A percentile compares a stretch with the other conserved stretches of the same genome.
phyloP scores from a whole-genome alignment of 1,140 invertebrate species.

The Dolichoris vasculosae region DNA sequence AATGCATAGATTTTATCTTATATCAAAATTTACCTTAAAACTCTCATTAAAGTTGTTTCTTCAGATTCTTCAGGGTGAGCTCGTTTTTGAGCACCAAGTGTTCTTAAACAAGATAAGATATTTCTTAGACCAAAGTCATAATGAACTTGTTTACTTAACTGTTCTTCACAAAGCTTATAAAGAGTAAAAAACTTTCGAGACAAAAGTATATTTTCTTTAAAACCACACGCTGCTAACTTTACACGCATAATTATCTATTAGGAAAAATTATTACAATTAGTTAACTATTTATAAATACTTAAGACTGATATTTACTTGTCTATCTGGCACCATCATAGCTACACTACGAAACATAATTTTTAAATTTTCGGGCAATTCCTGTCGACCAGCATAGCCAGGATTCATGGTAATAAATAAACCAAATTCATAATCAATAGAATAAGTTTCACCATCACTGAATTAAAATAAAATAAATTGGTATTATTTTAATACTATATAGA shows the following conservation, averaged over 20 bases:
- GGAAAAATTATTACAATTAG: slow-evolving; percentile 6
- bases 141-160: slow-evolving; percentile 95
- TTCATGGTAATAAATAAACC: slow-evolving; percentile 93
- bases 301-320: slow-evolving; percentile 78
- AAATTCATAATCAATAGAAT: slow-evolving; percentile 91
- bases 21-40: slow-evolving; percentile 81
- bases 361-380: slow-evolving; percentile 93
- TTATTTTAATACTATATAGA: not conserved
- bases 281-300: not conserved
- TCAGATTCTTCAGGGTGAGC: slow-evolving; percentile 89
- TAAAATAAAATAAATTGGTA: not conserved
- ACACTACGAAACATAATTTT: slow-evolving; percentile 95
- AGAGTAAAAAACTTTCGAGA: slow-evolving; percentile 92
- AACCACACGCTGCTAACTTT: slow-evolving; percentile 93
- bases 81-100: slow-evolving; percentile 90
- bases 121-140: slow-evolving; percentile 96
- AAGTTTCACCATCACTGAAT: slow-evolving; percentile 89
- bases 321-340: slow-evolving; percentile 96
- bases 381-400: slow-evolving; percentile 93
- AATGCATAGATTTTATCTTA: not conserved
- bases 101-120: slow-evolving; percentile 92
- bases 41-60: slow-evolving; percentile 93
- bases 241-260: slow-evolving; percentile 91
- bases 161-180: slow-evolving; percentile 95
- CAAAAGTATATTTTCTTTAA: slow-evolving; percentile 91